Evolutionary conservation across 2,113 vertebrate genomes (phyloP), one percentile per base, ranked within the genome.

Genomic region (Vulpes lagopus): DNA sequence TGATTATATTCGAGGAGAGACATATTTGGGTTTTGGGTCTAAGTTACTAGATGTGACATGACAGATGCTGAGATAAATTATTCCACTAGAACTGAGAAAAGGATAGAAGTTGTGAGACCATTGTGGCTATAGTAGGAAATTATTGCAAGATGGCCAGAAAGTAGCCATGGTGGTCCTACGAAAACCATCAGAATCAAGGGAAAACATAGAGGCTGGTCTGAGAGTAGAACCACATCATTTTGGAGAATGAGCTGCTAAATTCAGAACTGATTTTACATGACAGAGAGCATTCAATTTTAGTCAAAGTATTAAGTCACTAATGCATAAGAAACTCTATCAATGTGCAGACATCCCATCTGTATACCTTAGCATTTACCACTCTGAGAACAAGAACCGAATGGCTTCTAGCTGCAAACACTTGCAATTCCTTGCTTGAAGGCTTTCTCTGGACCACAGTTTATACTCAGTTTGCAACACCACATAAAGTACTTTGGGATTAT

Each of bases 1-100:
- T 5, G 15, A 10, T 86, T 51, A 62, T 38, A 1, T 84, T 35
- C 35, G 30, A 10, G 57, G 27, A 79, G 25, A 55, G 23, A 17
- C 55, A 11, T 35, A 30, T 10, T 32, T 73, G 17, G 11, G 10
- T 59, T 73, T 95, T 94, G 30, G 62, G 79, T 17, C 83, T 60
- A 53, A 73, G 23, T 32, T 82, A 57, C 35, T 83, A 0, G 11
- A 78, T 4, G 9, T 59, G 49, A 71, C 3, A 62, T 53, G 35
- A 71, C 3, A 67, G 38, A 55, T 8, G 14, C 30, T 30, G 35
- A 71, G 10, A 57, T 92, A n/a, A 64, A 71, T 78, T 79, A 60
- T 73, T 81, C 43, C 17, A 49, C 11, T 78, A 93, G 60, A 86
- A 53, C 19, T 82, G 80, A 92, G 74, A 64, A 80, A 85, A 76